Evolutionary conservation across 2,113 vertebrate species (phyloP).

Genomic region (Vulpes lagopus): DNA sequence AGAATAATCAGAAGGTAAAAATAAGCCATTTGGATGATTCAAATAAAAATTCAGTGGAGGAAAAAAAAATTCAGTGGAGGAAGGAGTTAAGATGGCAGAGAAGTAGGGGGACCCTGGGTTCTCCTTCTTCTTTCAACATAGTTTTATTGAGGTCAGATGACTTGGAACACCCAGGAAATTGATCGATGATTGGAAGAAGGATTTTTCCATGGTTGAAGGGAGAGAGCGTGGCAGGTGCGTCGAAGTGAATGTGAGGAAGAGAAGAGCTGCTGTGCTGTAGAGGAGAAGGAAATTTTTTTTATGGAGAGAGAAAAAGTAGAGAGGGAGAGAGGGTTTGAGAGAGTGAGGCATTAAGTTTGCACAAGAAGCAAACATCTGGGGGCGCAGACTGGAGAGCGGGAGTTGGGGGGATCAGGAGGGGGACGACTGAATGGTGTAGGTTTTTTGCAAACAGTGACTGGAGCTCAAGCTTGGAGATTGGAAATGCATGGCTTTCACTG

Average conservation of each 20-base stretch:
- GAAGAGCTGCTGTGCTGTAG: neutral
- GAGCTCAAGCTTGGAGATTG: neutral
- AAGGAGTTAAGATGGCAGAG: neutral
- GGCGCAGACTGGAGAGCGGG: neutral
- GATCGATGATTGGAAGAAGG: neutral
- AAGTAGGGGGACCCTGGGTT: neutral
- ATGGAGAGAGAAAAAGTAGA: neutral
- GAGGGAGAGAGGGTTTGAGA: neutral
- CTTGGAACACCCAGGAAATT: neutral
- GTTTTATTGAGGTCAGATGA: neutral
- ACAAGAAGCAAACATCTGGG: neutral
- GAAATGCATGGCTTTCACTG: neutral
- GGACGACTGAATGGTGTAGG: neutral
- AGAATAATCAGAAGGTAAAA: neutral
- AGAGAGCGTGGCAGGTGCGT: neutral
- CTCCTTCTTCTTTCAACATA: neutral
- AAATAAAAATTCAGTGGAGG: neutral
- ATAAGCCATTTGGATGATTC: neutral
- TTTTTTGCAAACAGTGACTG: neutral
- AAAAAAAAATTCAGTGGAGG: neutral
- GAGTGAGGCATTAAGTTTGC: neutral
- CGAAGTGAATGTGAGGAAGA: neutral
- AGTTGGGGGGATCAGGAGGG: too few species aligned
- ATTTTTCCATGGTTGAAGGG: neutral
- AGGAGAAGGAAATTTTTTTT: neutral